Evolutionary conservation across 2,797 vertebrate species (phyloP).

Genomic region (Podarcis lilfordi): DNA sequence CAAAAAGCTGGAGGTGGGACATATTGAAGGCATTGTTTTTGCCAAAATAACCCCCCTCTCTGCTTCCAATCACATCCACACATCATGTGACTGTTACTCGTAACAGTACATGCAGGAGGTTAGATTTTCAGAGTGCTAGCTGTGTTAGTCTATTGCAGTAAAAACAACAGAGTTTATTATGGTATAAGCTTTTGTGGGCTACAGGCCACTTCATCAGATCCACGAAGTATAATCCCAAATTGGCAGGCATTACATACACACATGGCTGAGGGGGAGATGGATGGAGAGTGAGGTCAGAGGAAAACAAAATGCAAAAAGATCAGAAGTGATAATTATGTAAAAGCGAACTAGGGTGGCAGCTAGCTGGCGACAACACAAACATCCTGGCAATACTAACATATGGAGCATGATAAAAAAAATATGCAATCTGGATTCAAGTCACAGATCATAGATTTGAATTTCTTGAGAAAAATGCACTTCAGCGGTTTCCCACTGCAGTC

Average conservation of each 20-base stretch:
- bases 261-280: neutral
- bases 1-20: slow-evolving; percentile 42
- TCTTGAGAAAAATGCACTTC: no score
- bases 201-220: neutral
- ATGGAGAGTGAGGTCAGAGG: neutral
- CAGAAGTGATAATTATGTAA: neutral
- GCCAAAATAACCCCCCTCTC: slow-evolving; percentile 37
- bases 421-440: no score
- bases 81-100: neutral
- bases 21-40: slow-evolving; percentile 35
- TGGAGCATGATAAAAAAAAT: no score
- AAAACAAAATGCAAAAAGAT: neutral
- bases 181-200: neutral
- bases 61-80: neutral
- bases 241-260: neutral
- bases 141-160: neutral
- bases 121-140: neutral
- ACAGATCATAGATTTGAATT: no score
- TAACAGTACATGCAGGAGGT: neutral
- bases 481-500: neutral
- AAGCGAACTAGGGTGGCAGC: neutral
- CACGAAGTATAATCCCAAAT: neutral
- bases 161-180: neutral
- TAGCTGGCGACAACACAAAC: neutral
- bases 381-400: neutral